Conservation (phyloP, 2,113 vertebrate species). For the Dissostichus mawsoni region DNA sequence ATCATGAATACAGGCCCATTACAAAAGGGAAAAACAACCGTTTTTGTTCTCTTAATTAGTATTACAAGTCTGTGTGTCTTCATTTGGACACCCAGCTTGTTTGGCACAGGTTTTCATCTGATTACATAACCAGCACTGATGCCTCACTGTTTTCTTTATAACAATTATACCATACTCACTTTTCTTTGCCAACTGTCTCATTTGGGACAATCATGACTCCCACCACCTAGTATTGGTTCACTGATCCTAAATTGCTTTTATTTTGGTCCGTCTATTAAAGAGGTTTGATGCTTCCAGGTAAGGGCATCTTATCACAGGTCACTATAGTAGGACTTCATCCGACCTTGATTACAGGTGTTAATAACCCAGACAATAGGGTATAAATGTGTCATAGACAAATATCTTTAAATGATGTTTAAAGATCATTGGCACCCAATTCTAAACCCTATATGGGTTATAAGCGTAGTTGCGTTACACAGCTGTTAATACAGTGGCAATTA, state of each 20-base stretch:
- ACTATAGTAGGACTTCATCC: neutral
- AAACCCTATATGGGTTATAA: neutral
- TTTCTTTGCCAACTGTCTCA: constrained; percentile 25
- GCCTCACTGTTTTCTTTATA: constrained; percentile 40
- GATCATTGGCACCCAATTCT: neutral
- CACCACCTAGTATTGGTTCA: neutral
- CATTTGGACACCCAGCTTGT: constrained; percentile 28
- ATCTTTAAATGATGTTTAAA: too few species aligned
- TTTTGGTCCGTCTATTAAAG: neutral
- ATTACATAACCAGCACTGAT: constrained; percentile 55
- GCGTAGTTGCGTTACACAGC: neutral
- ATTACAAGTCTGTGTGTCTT: constrained; percentile 22
- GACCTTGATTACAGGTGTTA: constrained; percentile 3
- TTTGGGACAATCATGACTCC: constrained; percentile 21
- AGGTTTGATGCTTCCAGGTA: neutral
- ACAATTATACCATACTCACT: constrained; percentile 26
- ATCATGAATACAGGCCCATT: neutral
- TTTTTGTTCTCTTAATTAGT: neutral
- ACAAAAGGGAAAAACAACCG: neutral
- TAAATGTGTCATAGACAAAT: neutral
- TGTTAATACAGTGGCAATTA: too few species aligned
- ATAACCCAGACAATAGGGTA: neutral
- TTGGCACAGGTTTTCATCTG: constrained; percentile 23
- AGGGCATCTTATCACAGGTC: neutral
- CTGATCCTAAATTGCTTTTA: too few species aligned